Evolutionary conservation across 2,113 vertebrate genomes (phyloP).

Genomic region (Charina bottae): DNA sequence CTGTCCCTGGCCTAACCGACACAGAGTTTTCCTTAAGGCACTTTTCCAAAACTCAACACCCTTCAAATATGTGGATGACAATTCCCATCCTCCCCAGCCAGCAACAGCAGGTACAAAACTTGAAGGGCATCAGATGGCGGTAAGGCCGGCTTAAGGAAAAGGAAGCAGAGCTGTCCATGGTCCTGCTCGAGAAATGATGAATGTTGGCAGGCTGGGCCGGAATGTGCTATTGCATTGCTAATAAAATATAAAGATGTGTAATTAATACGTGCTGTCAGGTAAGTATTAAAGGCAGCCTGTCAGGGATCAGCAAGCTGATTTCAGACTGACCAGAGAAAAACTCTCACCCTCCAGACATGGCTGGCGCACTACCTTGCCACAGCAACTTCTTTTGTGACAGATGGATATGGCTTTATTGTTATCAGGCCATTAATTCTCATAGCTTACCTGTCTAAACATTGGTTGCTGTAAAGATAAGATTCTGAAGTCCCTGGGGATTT

Average conservation of each 20-base stretch:
- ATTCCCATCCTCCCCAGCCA: not conserved
- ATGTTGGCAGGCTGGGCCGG: not conserved
- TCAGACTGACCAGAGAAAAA: not conserved
- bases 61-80: not conserved
- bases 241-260: not conserved
- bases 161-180: not conserved
- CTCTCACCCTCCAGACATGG: not conserved
- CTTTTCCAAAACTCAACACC: not conserved
- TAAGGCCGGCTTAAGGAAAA: too few relatives aligned
- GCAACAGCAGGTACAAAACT: not conserved
- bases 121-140: not conserved
- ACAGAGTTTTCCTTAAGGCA: not conserved
- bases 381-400: not conserved
- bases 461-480: constrained; percentile 35
- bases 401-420: constrained; percentile 26
- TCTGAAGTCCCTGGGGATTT: constrained; percentile 6
- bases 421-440: constrained; percentile 60
- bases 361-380: not conserved
- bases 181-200: not conserved
- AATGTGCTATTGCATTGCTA: not conserved
- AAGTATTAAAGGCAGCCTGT: not conserved
- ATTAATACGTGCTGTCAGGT: not conserved
- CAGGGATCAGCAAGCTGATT: constrained; percentile 12
- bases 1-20: not conserved
- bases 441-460: constrained; percentile 43